Percentiles rank a stretch among this genome's conserved stretches.
phyloP scores from a whole-genome alignment of 2,888 invertebrate genomes.

The Spatulosminthurus flaviceps region DNA sequence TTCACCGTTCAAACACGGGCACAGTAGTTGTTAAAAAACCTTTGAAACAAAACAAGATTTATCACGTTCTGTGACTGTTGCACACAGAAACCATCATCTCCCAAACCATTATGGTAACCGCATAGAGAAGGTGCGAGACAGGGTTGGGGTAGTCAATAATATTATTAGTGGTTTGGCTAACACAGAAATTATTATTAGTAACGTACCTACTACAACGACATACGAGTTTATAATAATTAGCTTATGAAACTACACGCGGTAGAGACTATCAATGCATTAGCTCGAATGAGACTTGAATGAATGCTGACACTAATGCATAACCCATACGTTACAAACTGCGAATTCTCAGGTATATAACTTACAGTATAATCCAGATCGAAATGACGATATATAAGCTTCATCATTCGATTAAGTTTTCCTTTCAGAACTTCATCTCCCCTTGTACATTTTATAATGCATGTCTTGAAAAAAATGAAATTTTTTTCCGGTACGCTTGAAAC shows the following conservation, averaged over 20 bases:
- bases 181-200: conserved; percentile 3
- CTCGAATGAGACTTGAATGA: conserved; percentile 14
- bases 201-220: neutral
- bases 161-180: conserved; percentile 13
- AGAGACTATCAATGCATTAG: conserved; percentile 1
- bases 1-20: neutral
- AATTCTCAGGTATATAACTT: neutral
- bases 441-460: neutral
- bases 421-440: neutral
- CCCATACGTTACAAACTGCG: neutral
- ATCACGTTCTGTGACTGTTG: conserved; percentile 4
- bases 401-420: neutral
- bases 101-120: conserved; percentile 18
- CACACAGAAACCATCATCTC: neutral
- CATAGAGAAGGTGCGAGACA: neutral
- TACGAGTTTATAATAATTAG: neutral
- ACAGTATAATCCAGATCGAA: conserved; percentile 1
- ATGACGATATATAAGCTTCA: neutral
- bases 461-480: neutral
- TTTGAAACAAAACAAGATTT: conserved; percentile 2
- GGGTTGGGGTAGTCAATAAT: neutral
- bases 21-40: neutral
- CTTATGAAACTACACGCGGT: neutral
- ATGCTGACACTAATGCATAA: neutral
- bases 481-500: neutral